A percentile compares a stretch with the other conserved stretches of the same genome.
Conservation (phyloP, 2,888 invertebrate genomes). For the Tholera decimalis region DNA sequence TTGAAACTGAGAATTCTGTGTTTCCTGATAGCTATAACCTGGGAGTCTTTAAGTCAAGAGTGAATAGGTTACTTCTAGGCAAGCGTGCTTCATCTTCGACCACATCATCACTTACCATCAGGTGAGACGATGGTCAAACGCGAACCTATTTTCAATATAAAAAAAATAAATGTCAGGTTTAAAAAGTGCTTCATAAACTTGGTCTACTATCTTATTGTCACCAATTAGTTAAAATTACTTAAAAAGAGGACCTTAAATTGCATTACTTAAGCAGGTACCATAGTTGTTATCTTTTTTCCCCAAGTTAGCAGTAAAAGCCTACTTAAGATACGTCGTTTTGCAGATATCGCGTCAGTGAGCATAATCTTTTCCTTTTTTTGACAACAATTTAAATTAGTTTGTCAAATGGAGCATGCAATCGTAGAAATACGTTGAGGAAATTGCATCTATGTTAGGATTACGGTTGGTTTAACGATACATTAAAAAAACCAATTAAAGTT, state of each 20-base stretch:
- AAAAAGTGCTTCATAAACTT: background rate
- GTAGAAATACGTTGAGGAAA: background rate
- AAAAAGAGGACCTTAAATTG: background rate
- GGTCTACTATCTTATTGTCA: too few relatives aligned
- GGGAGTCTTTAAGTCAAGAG: too few relatives aligned
- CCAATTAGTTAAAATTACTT: too few relatives aligned
- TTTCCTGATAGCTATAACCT: too few relatives aligned
- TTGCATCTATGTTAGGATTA: background rate
- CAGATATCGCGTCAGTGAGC: slow-evolving; percentile 14
- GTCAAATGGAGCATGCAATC: slow-evolving; percentile 43
- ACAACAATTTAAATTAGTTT: slow-evolving; percentile 29
- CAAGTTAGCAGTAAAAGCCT: slow-evolving; percentile 12
- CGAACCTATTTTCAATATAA: too few relatives aligned
- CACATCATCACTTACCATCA: too few relatives aligned
- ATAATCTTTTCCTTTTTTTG: slow-evolving; percentile 15
- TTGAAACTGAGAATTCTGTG: too few relatives aligned
- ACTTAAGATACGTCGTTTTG: background rate
- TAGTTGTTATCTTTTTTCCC: slow-evolving; percentile 5
- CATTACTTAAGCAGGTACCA: background rate
- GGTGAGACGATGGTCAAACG: too few relatives aligned
- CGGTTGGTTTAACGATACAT: too few relatives aligned
- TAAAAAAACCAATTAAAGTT: too few relatives aligned
- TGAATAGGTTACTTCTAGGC: too few relatives aligned
- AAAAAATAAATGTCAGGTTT: background rate
- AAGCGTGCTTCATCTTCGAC: too few relatives aligned